Percentiles rank a stretch among this genome's conserved stretches.
phyloP scores from a whole-genome alignment of 2,113 vertebrate genomes.

The Paracanthobrama guichenoti region DNA sequence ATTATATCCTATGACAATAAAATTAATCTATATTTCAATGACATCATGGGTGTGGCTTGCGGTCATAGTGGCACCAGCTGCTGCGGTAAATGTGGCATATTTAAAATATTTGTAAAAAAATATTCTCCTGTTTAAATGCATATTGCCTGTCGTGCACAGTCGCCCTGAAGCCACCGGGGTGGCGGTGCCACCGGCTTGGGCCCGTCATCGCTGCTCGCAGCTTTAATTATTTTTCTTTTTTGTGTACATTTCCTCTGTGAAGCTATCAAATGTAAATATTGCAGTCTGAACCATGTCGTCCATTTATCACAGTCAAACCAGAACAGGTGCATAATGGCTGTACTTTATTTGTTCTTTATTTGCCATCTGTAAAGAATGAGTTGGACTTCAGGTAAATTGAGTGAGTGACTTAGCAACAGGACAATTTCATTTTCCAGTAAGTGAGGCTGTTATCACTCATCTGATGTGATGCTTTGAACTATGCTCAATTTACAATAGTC shows the following conservation, averaged over 20 bases:
- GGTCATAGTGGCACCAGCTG: too few relatives aligned
- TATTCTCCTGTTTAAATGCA: too few relatives aligned
- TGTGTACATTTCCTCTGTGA: too few relatives aligned
- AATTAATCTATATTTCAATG: too few relatives aligned
- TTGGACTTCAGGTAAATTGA: not conserved
- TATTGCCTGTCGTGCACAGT: too few relatives aligned
- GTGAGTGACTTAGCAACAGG: slow-evolving; percentile 16
- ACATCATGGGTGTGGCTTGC: too few relatives aligned
- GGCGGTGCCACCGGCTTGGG: too few relatives aligned
- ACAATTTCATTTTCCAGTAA: not conserved
- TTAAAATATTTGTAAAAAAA: too few relatives aligned
- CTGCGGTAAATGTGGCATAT: too few relatives aligned
- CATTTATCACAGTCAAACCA: not conserved
- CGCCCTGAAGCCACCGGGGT: too few relatives aligned
- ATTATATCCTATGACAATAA: too few relatives aligned
- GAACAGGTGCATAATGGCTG: not conserved
- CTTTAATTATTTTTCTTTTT: not conserved
- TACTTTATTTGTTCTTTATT: not conserved
- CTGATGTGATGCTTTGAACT: not conserved
- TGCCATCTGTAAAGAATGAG: not conserved
- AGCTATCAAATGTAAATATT: not conserved
- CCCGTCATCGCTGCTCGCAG: too few relatives aligned
- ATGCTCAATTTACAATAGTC: not conserved
- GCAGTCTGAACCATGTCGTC: not conserved
- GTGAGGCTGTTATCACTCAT: not conserved